phyloP scores from a whole-genome alignment of 1,140 invertebrate species.

The Ptiloglossa arizonensis region DNA sequence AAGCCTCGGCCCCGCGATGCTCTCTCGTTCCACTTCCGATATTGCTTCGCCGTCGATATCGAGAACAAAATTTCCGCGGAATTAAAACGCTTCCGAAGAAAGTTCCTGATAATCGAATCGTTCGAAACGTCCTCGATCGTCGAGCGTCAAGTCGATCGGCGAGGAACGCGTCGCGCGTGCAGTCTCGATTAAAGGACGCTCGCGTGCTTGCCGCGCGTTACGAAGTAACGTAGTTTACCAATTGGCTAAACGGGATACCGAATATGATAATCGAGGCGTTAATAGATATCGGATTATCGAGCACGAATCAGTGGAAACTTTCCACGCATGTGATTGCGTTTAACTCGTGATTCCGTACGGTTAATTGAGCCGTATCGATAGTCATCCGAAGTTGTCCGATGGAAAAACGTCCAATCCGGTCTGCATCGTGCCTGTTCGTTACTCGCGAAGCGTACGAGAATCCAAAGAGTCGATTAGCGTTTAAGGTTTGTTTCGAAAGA shows the following conservation, averaged over 20 bases:
- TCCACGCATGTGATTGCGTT: conserved; percentile 43
- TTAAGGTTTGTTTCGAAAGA: neutral
- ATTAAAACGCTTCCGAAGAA: neutral
- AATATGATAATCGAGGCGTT: conserved; percentile 49
- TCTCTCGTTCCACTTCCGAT: conserved; percentile 1
- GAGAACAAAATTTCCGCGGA: neutral
- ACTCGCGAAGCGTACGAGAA: neutral
- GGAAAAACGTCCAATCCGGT: neutral
- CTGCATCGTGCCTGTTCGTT: no score
- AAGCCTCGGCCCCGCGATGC: neutral
- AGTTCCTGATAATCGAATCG: neutral
- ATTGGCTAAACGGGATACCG: conserved; percentile 24
- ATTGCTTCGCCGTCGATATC: neutral
- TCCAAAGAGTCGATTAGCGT: neutral
- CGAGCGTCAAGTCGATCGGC: neutral
- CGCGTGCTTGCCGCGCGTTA: conserved; percentile 11
- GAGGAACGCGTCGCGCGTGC: neutral
- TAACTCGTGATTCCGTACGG: conserved; percentile 30
- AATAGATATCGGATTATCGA: conserved; percentile 50
- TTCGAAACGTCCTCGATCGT: neutral
- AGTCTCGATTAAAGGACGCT: neutral
- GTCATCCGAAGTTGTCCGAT: neutral
- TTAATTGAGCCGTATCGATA: conserved; percentile 20
- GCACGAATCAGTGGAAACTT: conserved; percentile 26
- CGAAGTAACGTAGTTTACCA: conserved; percentile 45